phyloP scores from a whole-genome alignment of 2,113 vertebrate genomes.

The Gadus chalcogrammus region DNA sequence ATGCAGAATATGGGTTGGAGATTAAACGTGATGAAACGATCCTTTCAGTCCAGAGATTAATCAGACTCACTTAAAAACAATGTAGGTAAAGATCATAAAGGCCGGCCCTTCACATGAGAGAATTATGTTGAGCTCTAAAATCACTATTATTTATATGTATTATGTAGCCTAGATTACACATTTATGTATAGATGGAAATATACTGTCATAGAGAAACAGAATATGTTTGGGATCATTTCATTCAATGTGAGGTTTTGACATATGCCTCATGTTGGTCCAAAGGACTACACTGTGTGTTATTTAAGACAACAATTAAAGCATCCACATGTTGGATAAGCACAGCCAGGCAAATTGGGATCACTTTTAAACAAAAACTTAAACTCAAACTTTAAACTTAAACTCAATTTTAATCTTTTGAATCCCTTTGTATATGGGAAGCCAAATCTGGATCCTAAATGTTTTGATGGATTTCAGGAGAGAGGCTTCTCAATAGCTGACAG shows the following conservation, averaged over 20 bases:
- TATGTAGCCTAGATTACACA: neutral
- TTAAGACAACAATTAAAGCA: neutral
- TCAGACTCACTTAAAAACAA: constrained; percentile 4
- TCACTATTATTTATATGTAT: neutral
- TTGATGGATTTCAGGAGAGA: neutral
- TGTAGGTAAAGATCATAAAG: neutral
- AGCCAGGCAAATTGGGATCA: neutral
- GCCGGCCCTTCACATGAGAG: neutral
- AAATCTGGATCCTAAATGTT: no score
- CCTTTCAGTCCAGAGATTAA: constrained; percentile 11
- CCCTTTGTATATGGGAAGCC: no score
- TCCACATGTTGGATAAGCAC: neutral
- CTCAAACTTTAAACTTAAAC: neutral
- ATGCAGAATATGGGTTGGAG: constrained; percentile 29
- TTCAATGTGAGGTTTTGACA: neutral
- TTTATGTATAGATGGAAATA: neutral
- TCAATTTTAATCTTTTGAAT: no score
- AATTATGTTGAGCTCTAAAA: neutral
- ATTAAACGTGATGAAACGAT: constrained; percentile 43
- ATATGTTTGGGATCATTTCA: neutral
- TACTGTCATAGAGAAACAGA: no score
- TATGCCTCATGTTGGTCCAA: neutral
- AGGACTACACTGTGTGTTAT: neutral
- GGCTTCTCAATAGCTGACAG: neutral
- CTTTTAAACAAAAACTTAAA: neutral